Percentiles rank a stretch among this genome's conserved stretches.
These are phyloP conservation scores for Apamea anceps DNA, from an alignment of 2,888 invertebrate genomes.

Conservation along the genomic window DNA sequence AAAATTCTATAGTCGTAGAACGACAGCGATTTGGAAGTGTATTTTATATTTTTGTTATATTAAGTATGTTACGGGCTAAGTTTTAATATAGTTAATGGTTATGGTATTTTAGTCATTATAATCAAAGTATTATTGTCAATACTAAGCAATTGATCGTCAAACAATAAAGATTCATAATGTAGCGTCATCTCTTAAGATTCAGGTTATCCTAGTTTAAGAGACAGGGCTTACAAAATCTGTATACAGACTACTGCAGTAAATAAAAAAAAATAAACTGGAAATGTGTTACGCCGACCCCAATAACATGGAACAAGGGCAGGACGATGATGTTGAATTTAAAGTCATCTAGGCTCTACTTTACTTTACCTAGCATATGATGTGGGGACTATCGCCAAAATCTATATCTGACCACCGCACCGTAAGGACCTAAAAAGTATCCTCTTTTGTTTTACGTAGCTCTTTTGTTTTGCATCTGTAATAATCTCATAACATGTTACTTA, in stretches of 20 bases:
- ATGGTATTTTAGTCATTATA: neutral
- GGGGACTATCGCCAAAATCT: too few species aligned
- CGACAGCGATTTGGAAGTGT: neutral
- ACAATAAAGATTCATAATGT: neutral
- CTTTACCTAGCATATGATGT: neutral
- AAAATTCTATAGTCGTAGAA: neutral
- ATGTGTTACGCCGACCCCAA: too few species aligned
- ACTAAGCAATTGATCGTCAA: neutral
- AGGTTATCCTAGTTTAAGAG: too few species aligned
- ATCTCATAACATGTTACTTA: slow-evolving; percentile 4
- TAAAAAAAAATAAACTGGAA: too few species aligned
- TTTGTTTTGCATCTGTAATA: neutral
- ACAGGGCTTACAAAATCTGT: too few species aligned
- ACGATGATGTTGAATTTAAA: neutral
- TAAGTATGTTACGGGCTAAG: neutral
- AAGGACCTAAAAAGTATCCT: too few species aligned
- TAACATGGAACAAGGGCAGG: too few species aligned
- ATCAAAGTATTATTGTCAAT: neutral
- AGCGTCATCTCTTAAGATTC: too few species aligned
- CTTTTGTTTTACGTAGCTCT: too few species aligned
- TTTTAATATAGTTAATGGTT: neutral
- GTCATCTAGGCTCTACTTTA: neutral
- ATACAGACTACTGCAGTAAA: too few species aligned
- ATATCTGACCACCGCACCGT: too few species aligned
- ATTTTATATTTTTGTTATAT: neutral